phyloP scores from a whole-genome alignment of 2,888 invertebrate genomes.

The Drosophila phalerata region DNA sequence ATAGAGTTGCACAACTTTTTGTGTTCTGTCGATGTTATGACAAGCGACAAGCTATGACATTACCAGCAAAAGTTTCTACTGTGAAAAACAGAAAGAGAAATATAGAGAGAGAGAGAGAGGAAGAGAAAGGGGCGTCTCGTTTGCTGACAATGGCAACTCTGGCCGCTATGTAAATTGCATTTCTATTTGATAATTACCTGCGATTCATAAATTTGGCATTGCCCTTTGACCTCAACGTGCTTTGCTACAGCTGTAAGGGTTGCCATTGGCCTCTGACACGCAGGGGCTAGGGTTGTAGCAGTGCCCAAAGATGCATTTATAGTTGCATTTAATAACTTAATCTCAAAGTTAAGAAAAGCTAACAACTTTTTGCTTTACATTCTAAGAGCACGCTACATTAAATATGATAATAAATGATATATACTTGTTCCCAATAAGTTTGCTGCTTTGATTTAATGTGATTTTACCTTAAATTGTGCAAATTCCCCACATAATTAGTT shows the following conservation, averaged over 20 bases:
- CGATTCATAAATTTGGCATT: slow-evolving; percentile 72
- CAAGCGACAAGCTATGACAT: slow-evolving; percentile 42
- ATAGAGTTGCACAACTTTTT: slow-evolving; percentile 47
- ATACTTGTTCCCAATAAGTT: too few relatives aligned
- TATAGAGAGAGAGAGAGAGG: background rate
- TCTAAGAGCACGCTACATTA: too few relatives aligned
- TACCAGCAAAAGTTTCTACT: slow-evolving; percentile 9
- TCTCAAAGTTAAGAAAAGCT: too few relatives aligned
- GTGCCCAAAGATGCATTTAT: background rate
- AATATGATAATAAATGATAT: background rate
- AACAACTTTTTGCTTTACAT: too few relatives aligned
- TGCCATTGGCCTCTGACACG: slow-evolving; percentile 25
- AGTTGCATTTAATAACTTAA: background rate
- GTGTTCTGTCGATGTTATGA: slow-evolving; percentile 76
- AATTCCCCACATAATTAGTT: slow-evolving; percentile 7
- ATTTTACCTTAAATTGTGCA: background rate
- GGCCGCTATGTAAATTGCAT: slow-evolving; percentile 75
- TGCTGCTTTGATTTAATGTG: background rate
- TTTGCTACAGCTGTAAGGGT: background rate
- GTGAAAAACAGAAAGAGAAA: background rate
- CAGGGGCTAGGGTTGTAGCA: slow-evolving; percentile 4
- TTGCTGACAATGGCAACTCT: slow-evolving; percentile 53
- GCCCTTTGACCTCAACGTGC: slow-evolving; percentile 48
- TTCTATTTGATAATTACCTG: slow-evolving; percentile 82
- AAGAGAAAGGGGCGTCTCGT: slow-evolving; percentile 49